These are phyloP conservation scores for Halictus rubicundus DNA, from an alignment of 1,140 invertebrate genomes.

Conservation along the genomic window DNA sequence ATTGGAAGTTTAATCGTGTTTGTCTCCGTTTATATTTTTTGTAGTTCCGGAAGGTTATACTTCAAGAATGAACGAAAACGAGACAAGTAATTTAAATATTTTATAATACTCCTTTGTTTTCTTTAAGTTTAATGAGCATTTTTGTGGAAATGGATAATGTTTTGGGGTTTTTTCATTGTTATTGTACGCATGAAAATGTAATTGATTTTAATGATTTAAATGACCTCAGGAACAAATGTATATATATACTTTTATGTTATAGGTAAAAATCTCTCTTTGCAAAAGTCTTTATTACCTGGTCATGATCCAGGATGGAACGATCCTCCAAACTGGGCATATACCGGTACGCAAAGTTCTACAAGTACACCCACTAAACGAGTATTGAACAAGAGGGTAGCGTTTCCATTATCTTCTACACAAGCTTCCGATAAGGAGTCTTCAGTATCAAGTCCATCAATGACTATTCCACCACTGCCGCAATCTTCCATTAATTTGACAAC, in stretches of 20 bases:
- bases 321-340: constrained; percentile 78
- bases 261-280: constrained; percentile 65
- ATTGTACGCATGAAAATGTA: not conserved
- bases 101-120: constrained; percentile 13
- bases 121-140: not conserved
- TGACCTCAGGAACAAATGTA: not conserved
- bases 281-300: constrained; percentile 69
- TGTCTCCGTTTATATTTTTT: no score
- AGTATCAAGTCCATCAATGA: constrained; percentile 8
- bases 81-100: constrained; percentile 17
- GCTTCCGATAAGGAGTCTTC: constrained; percentile 25
- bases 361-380: constrained; percentile 70
- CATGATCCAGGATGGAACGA: constrained; percentile 81
- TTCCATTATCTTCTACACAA: constrained; percentile 71
- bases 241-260: not conserved
- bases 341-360: constrained; percentile 43
- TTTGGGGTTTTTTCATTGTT: not conserved
- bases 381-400: constrained; percentile 79
- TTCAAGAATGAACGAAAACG: constrained; percentile 14
- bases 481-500: constrained; percentile 37
- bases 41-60: no score
- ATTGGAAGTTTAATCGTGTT: not conserved
- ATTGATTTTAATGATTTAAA: not conserved
- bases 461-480: constrained; percentile 62
- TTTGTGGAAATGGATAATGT: not conserved